Evolutionary conservation across 2,113 vertebrate species (phyloP), one percentile per base, ranked within the genome.

Genomic region (Clarias magur): DNA sequence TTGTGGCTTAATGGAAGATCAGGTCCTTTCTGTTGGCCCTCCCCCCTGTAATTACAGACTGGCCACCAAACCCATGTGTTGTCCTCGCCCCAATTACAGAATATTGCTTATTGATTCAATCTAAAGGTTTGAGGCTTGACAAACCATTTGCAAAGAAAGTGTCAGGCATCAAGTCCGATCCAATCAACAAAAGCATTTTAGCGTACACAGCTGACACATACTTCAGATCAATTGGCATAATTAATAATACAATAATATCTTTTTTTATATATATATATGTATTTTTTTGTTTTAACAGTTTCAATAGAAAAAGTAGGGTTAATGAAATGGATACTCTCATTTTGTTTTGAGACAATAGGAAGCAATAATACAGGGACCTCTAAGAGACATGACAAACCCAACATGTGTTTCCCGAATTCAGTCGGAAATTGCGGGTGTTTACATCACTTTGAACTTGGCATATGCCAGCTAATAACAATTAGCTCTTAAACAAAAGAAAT

Each of bases 71-170:
- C 86, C 76, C 83, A 86, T 80, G 85, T 86, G 82, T 81, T 87
- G 53, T 82, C 63, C 67, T 88, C 83, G 82, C 70, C 57, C 81
- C 88, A 89, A 91, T 89, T 88, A 38, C 79, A 91, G 38, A 88
- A 82, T 91, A 91, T 91, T 93, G 87, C 86, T 91, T 93, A 92
- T 93, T 92, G 93, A 93, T 93, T 60, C 82, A 87, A 83, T 75
- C 76, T 70, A 88, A 82, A 67, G 59, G 82, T 84, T 83, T 65
- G 17, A 53, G 60, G 82, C 78, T 88, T 88, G 87, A 84, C 27
- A 81, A 84, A 59, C 54, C 27, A 84, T 88, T 88, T 86, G 60
- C 73, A 89, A 85, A 86, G 27, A 83, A 57, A 82, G 21, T 88
- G 75, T 88, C 90, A 89, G 87, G 89, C 81, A 82, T 87, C 68